These are phyloP conservation scores for Pyrochroa serraticornis DNA, from an alignment of 2,888 invertebrate genomes.

Conservation along the genomic window DNA sequence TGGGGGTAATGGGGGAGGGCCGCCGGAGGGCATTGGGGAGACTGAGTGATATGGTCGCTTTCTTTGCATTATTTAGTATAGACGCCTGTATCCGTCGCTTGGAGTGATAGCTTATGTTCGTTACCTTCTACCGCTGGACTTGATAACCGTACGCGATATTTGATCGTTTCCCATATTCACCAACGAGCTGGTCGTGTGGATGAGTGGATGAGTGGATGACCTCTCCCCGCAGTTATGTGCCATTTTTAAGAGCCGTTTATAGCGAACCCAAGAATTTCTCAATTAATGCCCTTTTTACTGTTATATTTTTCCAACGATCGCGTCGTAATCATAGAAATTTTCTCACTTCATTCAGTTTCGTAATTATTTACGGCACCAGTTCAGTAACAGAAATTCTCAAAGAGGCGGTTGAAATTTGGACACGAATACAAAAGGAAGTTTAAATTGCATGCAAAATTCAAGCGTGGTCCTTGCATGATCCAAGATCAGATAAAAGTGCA, in stretches of 20 bases:
- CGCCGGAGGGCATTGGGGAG: conserved; percentile 46
- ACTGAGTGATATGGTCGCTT: conserved; percentile 53
- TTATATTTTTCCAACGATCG: conserved; percentile 11
- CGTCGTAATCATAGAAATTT: conserved; percentile 16
- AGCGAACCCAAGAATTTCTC: conserved; percentile 20
- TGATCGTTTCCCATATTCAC: conserved; percentile 23
- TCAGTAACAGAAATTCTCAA: conserved; percentile 4
- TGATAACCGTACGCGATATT: conserved; percentile 26
- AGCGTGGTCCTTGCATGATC: conserved; percentile 46
- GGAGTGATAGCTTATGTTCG: conserved; percentile 45
- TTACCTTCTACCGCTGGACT: conserved; percentile 31
- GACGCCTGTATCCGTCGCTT: conserved; percentile 47
- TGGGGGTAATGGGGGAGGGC: conserved; percentile 32
- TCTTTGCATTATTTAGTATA: conserved; percentile 54
- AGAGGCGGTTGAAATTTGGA: conserved; percentile 35
- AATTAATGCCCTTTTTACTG: conserved; percentile 21
- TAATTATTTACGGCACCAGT: conserved; percentile 18
- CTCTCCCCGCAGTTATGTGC: conserved; percentile 1
- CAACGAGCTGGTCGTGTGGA: not conserved
- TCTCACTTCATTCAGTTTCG: conserved; percentile 21
- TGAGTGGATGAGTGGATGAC: conserved; percentile 8
- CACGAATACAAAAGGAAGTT: conserved; percentile 35
- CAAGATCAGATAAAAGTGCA: conserved; percentile 45
- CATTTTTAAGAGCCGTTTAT: conserved; percentile 2
- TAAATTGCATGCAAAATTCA: conserved; percentile 42